Conservation (phyloP, 2,888 invertebrate species). For the Beris chalybata region DNA sequence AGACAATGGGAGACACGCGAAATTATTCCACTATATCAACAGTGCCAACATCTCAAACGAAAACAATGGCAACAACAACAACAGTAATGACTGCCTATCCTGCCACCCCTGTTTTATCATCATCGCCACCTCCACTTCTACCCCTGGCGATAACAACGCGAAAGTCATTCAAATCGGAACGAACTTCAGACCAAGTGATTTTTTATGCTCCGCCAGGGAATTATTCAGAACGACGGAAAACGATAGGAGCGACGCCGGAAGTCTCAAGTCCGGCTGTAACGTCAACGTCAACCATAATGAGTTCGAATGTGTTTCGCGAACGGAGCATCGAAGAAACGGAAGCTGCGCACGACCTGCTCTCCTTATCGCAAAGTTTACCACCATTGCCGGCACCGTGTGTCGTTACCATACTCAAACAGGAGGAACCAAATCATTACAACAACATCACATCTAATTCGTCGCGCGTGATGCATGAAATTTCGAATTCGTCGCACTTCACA, state of each 20-base stretch:
- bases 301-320: slow-evolving; percentile 53
- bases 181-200: slow-evolving; percentile 50
- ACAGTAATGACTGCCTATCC: slow-evolving; percentile 9
- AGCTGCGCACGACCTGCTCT: slow-evolving; percentile 81
- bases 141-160: slow-evolving; percentile 26
- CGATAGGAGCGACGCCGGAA: slow-evolving; percentile 15
- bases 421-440: slow-evolving; percentile 30
- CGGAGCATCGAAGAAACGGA: slow-evolving; percentile 82
- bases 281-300: slow-evolving; percentile 15
- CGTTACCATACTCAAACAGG: slow-evolving; percentile 63
- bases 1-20: slow-evolving; percentile 27
- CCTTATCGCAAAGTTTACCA: slow-evolving; percentile 75
- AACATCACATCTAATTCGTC: slow-evolving; percentile 37
- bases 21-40: slow-evolving; percentile 32
- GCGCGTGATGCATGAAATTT: slow-evolving; percentile 54
- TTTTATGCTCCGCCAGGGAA: slow-evolving; percentile 55
- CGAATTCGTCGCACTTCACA: slow-evolving; percentile 43
- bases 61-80: slow-evolving; percentile 25
- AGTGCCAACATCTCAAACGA: slow-evolving; percentile 27
- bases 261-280: slow-evolving; percentile 35
- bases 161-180: slow-evolving; percentile 43
- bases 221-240: slow-evolving; percentile 34
- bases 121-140: slow-evolving; percentile 29
- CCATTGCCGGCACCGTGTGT: slow-evolving; percentile 73
- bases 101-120: slow-evolving; percentile 4